Conservation (phyloP, 2,113 vertebrate genomes). For the Monopterus albus region DNA sequence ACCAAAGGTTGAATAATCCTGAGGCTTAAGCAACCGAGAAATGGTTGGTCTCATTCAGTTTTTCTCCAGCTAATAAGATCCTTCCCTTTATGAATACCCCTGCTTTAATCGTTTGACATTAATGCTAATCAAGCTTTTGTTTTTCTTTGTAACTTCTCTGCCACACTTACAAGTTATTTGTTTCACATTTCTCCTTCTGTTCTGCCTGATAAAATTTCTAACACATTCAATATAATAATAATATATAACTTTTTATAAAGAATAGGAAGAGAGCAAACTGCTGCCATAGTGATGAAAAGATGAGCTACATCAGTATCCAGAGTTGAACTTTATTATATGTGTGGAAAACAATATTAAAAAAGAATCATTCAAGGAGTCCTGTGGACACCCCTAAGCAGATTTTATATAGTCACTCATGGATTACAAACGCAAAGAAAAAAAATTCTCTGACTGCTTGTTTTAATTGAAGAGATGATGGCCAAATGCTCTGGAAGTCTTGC, state of each 20-base stretch:
- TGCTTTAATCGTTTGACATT: constrained; percentile 63
- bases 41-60: constrained; percentile 57
- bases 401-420: constrained; percentile 72
- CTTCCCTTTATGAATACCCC: constrained; percentile 63
- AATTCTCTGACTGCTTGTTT: constrained; percentile 31
- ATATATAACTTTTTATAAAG: no score
- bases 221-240: no score
- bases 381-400: constrained; percentile 54
- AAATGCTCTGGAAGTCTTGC: constrained; percentile 63
- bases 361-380: constrained; percentile 70
- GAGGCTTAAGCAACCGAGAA: constrained; percentile 65
- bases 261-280: no score
- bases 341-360: constrained; percentile 54
- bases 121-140: constrained; percentile 68
- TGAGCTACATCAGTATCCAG: constrained; percentile 31
- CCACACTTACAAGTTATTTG: constrained; percentile 37
- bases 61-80: constrained; percentile 72
- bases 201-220: background rate
- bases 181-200: constrained; percentile 15
- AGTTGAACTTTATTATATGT: constrained; percentile 59
- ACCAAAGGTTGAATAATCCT: constrained; percentile 74
- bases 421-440: constrained; percentile 58
- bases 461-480: constrained; percentile 74
- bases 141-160: constrained; percentile 33
- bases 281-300: constrained; percentile 29